Evolutionary conservation across 2,113 vertebrate species (phyloP).

Genomic region (Bolborhynchus lineola): DNA sequence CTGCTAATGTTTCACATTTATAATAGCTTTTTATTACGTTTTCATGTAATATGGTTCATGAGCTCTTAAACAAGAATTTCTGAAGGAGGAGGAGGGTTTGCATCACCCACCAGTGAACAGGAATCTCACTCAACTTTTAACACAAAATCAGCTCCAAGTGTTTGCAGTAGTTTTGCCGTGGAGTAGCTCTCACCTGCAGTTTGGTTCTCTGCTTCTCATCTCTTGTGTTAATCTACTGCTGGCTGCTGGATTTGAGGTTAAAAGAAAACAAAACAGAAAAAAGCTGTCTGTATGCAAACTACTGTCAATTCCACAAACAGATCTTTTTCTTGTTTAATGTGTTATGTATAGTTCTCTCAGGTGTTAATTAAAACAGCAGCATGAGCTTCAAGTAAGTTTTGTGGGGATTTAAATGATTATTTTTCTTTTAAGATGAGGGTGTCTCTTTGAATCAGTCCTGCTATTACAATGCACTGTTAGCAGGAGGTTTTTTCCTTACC

Average conservation of each 20-base stretch:
- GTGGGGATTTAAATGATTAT: not conserved
- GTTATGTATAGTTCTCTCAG: not conserved
- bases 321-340: slow-evolving; percentile 4
- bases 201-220: not conserved
- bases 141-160: not conserved
- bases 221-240: not conserved
- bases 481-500: not conserved
- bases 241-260: not conserved
- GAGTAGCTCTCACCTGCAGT: not conserved
- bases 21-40: not conserved
- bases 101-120: not conserved
- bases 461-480: not conserved
- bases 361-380: slow-evolving; percentile 42
- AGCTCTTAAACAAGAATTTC: not conserved
- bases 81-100: not conserved
- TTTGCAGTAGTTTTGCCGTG: not conserved
- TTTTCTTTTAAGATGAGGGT: not conserved
- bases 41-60: not conserved
- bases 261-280: not conserved
- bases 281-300: not conserved
- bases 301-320: not conserved
- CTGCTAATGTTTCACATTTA: not conserved
- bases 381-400: slow-evolving; percentile 12
- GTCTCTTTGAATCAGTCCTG: not conserved
- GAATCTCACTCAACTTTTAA: not conserved